phyloP scores from a whole-genome alignment of 2,888 invertebrate genomes.

The Eubasilissa splendida region DNA sequence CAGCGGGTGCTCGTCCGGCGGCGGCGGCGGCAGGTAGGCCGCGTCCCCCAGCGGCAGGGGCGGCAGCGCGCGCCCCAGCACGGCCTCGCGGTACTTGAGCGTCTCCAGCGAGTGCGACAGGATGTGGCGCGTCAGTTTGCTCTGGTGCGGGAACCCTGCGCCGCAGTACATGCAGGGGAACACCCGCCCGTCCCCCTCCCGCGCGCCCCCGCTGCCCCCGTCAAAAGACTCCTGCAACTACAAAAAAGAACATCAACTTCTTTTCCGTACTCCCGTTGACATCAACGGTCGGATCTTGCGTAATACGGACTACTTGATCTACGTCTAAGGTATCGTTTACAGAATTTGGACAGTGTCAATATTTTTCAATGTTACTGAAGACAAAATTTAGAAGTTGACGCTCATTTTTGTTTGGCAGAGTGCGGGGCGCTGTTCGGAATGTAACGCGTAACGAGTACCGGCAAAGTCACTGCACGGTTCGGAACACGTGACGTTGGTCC shows the following conservation, averaged over 20 bases:
- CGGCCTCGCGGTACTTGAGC: conserved; percentile 87
- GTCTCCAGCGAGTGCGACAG: conserved; percentile 91
- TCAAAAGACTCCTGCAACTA: conserved; percentile 94
- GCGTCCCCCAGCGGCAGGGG: conserved; percentile 69
- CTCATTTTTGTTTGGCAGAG: conserved; percentile 86
- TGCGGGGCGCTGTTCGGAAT: conserved; percentile 66
- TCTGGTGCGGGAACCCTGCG: conserved; percentile 90
- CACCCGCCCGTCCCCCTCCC: conserved; percentile 71
- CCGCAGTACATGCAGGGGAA: conserved; percentile 93
- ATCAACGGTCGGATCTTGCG: conserved; percentile 40
- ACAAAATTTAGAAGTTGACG: conserved; percentile 86
- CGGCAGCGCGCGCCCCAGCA: conserved; percentile 67
- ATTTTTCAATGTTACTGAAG: conserved; percentile 54
- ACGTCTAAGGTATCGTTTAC: conserved; percentile 43
- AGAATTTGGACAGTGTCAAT: conserved; percentile 29
- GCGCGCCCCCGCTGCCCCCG: conserved; percentile 73
- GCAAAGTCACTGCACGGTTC: not conserved
- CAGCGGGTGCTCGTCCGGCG: conserved; percentile 75
- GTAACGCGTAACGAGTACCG: conserved; percentile 2
- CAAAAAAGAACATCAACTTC: conserved; percentile 92
- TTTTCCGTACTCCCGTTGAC: conserved; percentile 69
- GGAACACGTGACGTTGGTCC: conserved; percentile 65
- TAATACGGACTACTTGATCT: conserved; percentile 38
- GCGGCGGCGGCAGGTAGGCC: conserved; percentile 62
- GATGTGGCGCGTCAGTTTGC: conserved; percentile 91